Percentiles rank a stretch among this genome's conserved stretches.
phyloP scores from a whole-genome alignment of 2,797 vertebrate genomes.

The Sarcoramphus papa region DNA sequence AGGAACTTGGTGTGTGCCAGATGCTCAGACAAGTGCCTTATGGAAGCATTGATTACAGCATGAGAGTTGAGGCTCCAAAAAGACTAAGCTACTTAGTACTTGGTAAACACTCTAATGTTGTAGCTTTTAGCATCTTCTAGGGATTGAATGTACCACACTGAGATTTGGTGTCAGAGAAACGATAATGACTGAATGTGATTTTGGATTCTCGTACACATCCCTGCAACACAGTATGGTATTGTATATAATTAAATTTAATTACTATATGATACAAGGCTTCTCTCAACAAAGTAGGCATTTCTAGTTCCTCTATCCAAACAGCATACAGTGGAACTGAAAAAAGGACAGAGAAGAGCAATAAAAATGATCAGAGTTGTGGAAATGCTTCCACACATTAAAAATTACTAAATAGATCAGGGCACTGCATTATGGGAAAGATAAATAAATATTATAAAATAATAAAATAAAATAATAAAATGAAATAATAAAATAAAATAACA shows the following conservation, averaged over 20 bases:
- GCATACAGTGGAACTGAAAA: not conserved
- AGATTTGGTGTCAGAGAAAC: not conserved
- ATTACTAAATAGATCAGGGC: not conserved
- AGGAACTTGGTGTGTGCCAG: not conserved
- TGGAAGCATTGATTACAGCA: not conserved
- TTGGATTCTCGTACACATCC: conserved; percentile 62
- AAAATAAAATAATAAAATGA: not conserved
- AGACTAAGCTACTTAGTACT: not conserved
- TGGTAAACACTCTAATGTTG: not conserved
- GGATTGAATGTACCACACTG: not conserved
- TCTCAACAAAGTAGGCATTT: not conserved
- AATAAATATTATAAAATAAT: not conserved
- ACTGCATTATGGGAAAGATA: not conserved
- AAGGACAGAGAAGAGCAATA: not conserved
- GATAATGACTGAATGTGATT: conserved; percentile 54
- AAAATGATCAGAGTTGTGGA: not conserved
- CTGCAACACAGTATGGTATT: conserved; percentile 58
- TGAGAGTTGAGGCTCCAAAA: not conserved
- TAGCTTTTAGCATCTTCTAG: not conserved
- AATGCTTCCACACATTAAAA: not conserved
- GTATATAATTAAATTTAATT: conserved; percentile 71
- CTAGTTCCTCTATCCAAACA: not conserved
- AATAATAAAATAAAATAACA: not conserved
- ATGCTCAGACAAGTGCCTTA: not conserved
- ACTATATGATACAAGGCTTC: conserved; percentile 67